A percentile compares a stretch with the other conserved stretches of the same genome.
Conservation (phyloP, 2,888 invertebrate genomes). For the Melitaea athalia region DNA sequence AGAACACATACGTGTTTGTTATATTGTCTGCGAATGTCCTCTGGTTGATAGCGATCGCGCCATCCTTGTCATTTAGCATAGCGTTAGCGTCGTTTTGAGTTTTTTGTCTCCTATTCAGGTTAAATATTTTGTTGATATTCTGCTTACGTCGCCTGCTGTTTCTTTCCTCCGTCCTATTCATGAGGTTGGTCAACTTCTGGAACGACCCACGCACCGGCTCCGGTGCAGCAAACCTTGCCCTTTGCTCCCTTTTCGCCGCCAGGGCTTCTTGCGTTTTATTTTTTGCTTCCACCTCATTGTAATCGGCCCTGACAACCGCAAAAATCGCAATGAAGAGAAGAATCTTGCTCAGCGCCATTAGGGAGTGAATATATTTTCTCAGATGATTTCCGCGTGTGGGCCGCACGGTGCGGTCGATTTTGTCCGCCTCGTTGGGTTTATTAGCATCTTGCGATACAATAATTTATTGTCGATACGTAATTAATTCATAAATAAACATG, state of each 20-base stretch:
- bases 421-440: constrained; percentile 36
- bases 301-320: constrained; percentile 57
- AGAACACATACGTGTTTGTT: constrained; percentile 50
- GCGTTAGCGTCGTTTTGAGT: constrained; percentile 27
- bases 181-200: constrained; percentile 57
- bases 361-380: constrained; percentile 52
- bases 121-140: constrained; percentile 55
- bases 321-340: constrained; percentile 59
- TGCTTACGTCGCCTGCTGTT: constrained; percentile 51
- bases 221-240: constrained; percentile 60
- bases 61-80: constrained; percentile 75
- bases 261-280: constrained; percentile 69
- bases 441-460: constrained; percentile 54
- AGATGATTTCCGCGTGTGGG: constrained; percentile 49
- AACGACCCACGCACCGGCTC: constrained; percentile 61
- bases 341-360: constrained; percentile 71
- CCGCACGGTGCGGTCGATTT: constrained; percentile 50
- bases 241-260: constrained; percentile 74
- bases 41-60: constrained; percentile 58
- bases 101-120: constrained; percentile 48
- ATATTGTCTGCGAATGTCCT: constrained; percentile 56
- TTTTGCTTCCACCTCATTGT: constrained; percentile 68
- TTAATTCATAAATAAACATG: constrained; percentile 64
- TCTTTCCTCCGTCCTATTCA: constrained; percentile 62
- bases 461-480: constrained; percentile 46